Evolutionary conservation across 2,888 invertebrate genomes (phyloP), one percentile per base, ranked within the genome.

Genomic region (Pseudeuparius sepicola): DNA sequence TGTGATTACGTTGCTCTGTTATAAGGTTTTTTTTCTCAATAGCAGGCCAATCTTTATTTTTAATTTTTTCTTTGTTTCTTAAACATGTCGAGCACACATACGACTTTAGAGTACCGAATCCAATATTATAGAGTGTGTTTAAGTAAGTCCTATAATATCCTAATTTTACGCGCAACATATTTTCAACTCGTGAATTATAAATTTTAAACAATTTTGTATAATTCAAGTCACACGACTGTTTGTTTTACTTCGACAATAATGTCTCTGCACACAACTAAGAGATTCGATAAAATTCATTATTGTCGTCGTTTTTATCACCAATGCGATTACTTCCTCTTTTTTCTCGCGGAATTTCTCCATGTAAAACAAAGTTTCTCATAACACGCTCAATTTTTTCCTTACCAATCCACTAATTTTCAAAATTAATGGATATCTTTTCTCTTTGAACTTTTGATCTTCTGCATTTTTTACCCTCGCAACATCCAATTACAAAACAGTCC

Each of bases 361-460:
- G 11, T 11, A 27, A 13, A 27, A 27, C 28, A 20, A 20, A 20
- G n/a, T 20, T 20, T 24, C 25, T 32, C 13, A 32, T 24, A n/a
- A 32, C 24, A 9, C 32, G 12, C 24, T 32, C 32, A 24, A 32
- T 24, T 12, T 25, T 20, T 15, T 32, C 32, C 14, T 25, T 32
- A 24, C 32, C 14, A 14, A 32, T 32, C 18, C 24, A 24, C 14
- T 9, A 24, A 4, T 10, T 14, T 12, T 24, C 4, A 31, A 14
- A 33, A 7, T 27, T 18, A 24, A 27, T 37, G 10, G 16, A 24
- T 3, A 37, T 29, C 13, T 37, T 34, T 33, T 37, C 24, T 13
- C n/a, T 37, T 3, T 33, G 5, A 7, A 29, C 30, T 33, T 32
- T 25, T 15, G 37, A 37, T 28, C 33, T 37, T 34, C 29, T 37